Evolutionary conservation across 2,113 vertebrate species (phyloP), one percentile per base, ranked within the genome.

Genomic region (Barbus barbus): DNA sequence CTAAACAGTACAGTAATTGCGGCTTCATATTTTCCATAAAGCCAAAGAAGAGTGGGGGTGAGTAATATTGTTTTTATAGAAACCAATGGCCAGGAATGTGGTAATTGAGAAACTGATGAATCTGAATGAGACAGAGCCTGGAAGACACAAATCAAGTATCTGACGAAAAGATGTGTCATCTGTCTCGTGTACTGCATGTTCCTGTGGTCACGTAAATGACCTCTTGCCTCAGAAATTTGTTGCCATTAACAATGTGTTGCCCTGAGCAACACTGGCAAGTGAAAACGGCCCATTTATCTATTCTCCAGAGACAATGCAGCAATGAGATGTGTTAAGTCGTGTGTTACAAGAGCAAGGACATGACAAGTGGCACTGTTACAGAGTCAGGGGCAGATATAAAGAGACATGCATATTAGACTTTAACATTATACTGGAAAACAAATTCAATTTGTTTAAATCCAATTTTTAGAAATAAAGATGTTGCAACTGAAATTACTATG

Each of bases 201-300:
- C 22, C 28, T 60, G 20, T 38, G 5, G 22, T 24, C 53, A 60
- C 75, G n/a, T 11, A 36, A 31, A 38, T 78, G 51, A 38, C 75
- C 76, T 60, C 53, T 60, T 78, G 53, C 12, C 53, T 60, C 33
- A 61, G 33, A 60, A 51, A 78, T 26, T 58, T 77, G 31, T 38
- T 77, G 31, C 28, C 20, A 77, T 77, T 77, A 77, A 58, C 51
- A 77, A 77, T 77, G 51, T 78, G 53, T 78, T 61, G 76, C 33
- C n/a, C 53, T 60, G 76, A 78, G 53, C 76, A 78, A 78, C 76
- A 78, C 33, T 61, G 36, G 31, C 31, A 41, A 60, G 22, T 78
- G 33, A 41, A 78, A 60, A 41, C 1, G 9, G 26, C 7, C 31
- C 56, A 41, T 78, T 36, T 61, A 78, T 38, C 76, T 36, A 61